A percentile compares a stretch with the other conserved stretches of the same genome.
Conservation (phyloP, 1,140 invertebrate species). For the Drosophila quadrilineata region DNA sequence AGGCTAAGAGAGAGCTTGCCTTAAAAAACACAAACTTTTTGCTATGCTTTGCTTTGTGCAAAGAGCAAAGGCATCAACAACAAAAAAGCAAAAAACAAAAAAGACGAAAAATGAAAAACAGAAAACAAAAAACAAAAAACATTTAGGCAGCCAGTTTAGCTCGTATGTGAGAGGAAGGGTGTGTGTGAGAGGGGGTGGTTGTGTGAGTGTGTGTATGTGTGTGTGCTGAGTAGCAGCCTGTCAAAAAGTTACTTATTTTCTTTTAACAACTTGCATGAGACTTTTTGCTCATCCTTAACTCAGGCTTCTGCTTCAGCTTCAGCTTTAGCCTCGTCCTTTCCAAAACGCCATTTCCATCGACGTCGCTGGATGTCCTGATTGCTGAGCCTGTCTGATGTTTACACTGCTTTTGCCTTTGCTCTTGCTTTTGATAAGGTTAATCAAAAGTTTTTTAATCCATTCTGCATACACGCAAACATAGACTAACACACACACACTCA, state of each 20-base stretch:
- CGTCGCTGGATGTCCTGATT: constrained; percentile 45
- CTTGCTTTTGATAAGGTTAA: constrained; percentile 81
- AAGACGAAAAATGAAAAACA: constrained; percentile 11
- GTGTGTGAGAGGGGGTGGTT: too few relatives aligned
- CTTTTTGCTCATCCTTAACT: constrained; percentile 48
- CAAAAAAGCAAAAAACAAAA: constrained; percentile 13
- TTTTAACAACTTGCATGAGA: constrained; percentile 77
- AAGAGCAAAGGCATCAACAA: constrained; percentile 44
- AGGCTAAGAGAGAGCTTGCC: constrained; percentile 68
- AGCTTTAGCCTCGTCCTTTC: too few relatives aligned
- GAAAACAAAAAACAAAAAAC: constrained; percentile 38
- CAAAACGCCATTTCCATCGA: too few relatives aligned
- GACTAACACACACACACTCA: constrained; percentile 34
- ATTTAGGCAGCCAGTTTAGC: constrained; percentile 50
- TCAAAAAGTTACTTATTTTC: constrained; percentile 80
- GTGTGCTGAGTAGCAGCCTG: constrained; percentile 54
- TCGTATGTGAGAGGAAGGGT: too few relatives aligned
- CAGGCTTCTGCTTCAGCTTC: constrained; percentile 4
- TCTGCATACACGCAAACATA: constrained; percentile 76
- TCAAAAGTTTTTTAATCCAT: constrained; percentile 81
- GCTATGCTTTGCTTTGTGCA: constrained; percentile 63
- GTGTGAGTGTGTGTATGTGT: too few relatives aligned
- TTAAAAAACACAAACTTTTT: constrained; percentile 70
- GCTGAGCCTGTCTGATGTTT: constrained; percentile 66
- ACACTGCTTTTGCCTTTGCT: constrained; percentile 75